A percentile compares a stretch with the other conserved stretches of the same genome.
Evolutionary conservation across 2,888 invertebrate genomes (phyloP).

Genomic region (Schrankia costaestrigalis): DNA sequence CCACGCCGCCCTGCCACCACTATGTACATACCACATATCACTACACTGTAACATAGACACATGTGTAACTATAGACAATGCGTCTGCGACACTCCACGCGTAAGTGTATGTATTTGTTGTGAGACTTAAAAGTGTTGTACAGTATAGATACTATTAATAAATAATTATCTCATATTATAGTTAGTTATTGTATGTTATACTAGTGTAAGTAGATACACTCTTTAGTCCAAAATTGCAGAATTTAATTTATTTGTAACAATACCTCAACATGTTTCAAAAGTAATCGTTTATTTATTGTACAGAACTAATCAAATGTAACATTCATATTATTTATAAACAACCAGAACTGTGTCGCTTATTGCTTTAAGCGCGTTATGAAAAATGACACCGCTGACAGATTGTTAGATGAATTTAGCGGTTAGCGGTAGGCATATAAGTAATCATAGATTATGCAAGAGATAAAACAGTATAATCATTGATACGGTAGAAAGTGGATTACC

Average conservation of each 20-base stretch:
- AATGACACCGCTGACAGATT: too few relatives aligned
- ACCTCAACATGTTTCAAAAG: constrained; percentile 37
- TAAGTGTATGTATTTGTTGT: constrained; percentile 60
- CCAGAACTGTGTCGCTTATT: too few relatives aligned
- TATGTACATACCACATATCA: constrained; percentile 76
- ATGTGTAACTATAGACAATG: constrained; percentile 54
- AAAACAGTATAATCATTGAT: too few relatives aligned
- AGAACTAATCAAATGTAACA: constrained; percentile 18
- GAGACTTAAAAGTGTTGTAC: constrained; percentile 76
- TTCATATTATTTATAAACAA: constrained; percentile 20
- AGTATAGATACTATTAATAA: constrained; percentile 70
- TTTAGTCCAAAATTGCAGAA: constrained; percentile 72
- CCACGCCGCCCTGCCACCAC: constrained; percentile 32
- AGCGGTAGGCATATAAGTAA: too few relatives aligned
- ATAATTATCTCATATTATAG: constrained; percentile 68
- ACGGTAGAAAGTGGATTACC: too few relatives aligned
- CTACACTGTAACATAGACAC: constrained; percentile 55
- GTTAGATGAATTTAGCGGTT: too few relatives aligned
- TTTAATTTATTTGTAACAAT: constrained; percentile 64
- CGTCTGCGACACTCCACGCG: constrained; percentile 40
- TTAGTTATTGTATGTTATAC: constrained; percentile 59
- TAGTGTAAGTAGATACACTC: constrained; percentile 73
- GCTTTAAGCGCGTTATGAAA: too few relatives aligned
- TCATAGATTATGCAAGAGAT: too few relatives aligned
- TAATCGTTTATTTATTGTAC: constrained; percentile 32